Evolutionary conservation across 1,140 invertebrate species (phyloP), one percentile per base, ranked within the genome.

Genomic region (Anastrepha ludens): DNA sequence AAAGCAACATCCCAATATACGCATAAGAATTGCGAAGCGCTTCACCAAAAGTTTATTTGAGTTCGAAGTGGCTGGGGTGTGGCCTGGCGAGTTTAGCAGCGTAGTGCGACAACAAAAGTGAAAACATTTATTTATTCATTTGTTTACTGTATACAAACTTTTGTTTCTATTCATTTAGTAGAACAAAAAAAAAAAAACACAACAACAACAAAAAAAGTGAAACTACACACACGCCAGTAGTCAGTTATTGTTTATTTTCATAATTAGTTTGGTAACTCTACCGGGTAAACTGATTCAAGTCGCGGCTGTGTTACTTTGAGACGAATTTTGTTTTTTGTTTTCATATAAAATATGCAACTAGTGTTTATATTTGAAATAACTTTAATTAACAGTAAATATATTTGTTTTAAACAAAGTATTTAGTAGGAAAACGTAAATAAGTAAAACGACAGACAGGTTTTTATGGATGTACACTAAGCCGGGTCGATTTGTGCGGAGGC

Each of bases 221-320:
- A 29, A 29, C 0, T 70, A 15, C 41, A 2, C 0, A 20, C 17
- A 50, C 1, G 7, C 3, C n/a, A 55, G 15, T 50, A n/a, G 17
- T n/a, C 9, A 15, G 47, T 50, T 9, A 47, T 81, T 81, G 44
- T 81, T 81, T 81, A 50, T 81, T 81, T 81, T 81, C 67, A 74
- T 74, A 74, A 74, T 81, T 50, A 81, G 47, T 81, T 81, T 81
- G 74, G 44, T 81, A 81, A 81, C 44, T 81, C 74, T 55, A 81
- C 9, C 47, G 74, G 17, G 7, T 81, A 17, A 81, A 55, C 44
- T 74, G 41, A 47, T 41, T 74, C 5, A 6, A 74, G 67, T 74
- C 41, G 13, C 41, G 41, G 44, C 41, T 74, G 11, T 47, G 20
- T 41, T 15, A 41, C 13, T n/a, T 47, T 17, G 2, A 70, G 3